Base-by-base conservation (phyloP, 2,113 vertebrate species). In the Spermophilus dauricus region DNA sequence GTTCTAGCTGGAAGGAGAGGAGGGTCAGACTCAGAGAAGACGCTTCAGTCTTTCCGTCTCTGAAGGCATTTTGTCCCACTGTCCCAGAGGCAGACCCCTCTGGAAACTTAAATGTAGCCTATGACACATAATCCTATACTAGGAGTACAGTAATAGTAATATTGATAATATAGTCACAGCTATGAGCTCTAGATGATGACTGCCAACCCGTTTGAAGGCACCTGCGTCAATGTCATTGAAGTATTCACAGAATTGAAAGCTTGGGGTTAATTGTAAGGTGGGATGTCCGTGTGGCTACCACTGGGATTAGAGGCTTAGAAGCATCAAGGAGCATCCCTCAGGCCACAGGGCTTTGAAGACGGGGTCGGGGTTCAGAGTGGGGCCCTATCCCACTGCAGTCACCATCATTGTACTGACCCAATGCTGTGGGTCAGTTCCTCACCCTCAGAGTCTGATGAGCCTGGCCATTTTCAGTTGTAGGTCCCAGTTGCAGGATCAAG, bases 331-430 rank as follows among this genome's bases (percentile, higher is more conserved):
- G 8, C 26, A 51, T 8, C 42, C 24, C 0, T 13, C 8, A 3
- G 1, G 1, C 51, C 37, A 39, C 42, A 24, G 4, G 83, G 48
- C 73, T 90, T 30, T 58, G 67, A 48, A n/a, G 63, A 53, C 30
- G 84, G 72, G 30, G 22, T 22, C 8, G 0, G 10, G 58, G 20
- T 58, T 95, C 45, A 5, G 8, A 18, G 10, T 2, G 34, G 65
- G 53, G 11, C 1, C 75, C 42, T 39, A 0, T 26, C 51, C 32
- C 0, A 12, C 48, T 22, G 1, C 20, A 0, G 2, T 14, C 13
- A 2, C 81, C 39, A 1, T 1, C 0, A 0, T 30, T 37, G 3
- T 53, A 12, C 2, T 18, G 69, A 53, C 67, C 48, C 48, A 48
- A 12, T 8, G 48, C 8, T 39, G 70, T 56, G 14, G 17, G 37